A percentile compares a stretch with the other conserved stretches of the same genome.
Conservation (phyloP, 30 jellyfish, hydroid and myxozoan genomes). For the Pelagia noctiluca region DNA sequence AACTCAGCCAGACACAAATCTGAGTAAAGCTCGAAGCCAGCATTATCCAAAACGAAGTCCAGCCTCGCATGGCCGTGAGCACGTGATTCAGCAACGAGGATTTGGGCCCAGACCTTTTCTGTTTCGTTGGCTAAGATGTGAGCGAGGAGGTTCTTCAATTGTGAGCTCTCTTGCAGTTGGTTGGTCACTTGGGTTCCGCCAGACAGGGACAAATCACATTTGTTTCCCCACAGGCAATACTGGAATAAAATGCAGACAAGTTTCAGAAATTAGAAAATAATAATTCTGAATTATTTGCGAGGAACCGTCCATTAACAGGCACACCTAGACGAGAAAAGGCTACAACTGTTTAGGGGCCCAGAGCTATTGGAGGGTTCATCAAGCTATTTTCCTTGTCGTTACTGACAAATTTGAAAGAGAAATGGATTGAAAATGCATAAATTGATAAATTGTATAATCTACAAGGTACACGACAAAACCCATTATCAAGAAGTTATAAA, state of each 20-base stretch:
- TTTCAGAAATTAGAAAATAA: no score
- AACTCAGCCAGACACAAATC: slow-evolving; percentile 97
- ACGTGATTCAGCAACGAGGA: slow-evolving; percentile 60
- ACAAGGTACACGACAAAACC: no score
- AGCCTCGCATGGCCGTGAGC: slow-evolving; percentile 78
- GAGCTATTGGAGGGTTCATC: no score
- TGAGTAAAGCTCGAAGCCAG: slow-evolving; percentile 93
- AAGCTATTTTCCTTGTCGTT: no score
- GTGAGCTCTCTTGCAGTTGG: slow-evolving; percentile 81
- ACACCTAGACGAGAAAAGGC: no score
- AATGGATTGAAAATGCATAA: no score
- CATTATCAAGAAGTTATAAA: no score
- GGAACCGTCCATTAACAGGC: no score
- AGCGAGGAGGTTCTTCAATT: slow-evolving; percentile 80
- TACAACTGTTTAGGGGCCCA: no score
- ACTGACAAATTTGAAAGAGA: no score
- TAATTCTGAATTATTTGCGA: no score
- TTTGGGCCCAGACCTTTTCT: slow-evolving; percentile 79
- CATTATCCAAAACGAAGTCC: slow-evolving; percentile 90
- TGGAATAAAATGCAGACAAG: slow-evolving; percentile 26
- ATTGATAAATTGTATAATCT: no score
- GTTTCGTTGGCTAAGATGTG: slow-evolving; percentile 89
- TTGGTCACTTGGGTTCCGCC: slow-evolving; percentile 87
- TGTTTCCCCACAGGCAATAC: slow-evolving; percentile 98
- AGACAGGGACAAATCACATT: slow-evolving; percentile 95